Evolutionary conservation across 30 jellyfish, hydroid and myxozoan genomes (phyloP).

Genomic region (Aurelia sp.): DNA sequence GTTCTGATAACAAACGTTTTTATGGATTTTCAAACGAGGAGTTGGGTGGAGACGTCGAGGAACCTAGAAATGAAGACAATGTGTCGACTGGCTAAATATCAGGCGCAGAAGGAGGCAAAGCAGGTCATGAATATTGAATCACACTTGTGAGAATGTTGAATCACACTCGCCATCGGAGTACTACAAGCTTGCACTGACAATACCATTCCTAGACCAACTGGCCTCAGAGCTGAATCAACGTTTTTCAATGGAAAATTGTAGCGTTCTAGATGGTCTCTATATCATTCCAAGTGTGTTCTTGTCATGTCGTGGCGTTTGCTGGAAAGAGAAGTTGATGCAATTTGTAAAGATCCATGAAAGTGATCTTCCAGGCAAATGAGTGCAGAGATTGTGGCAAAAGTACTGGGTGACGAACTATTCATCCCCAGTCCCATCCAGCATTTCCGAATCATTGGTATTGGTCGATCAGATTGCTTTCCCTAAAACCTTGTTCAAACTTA

Average conservation of each 20-base stretch:
- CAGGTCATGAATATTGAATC: too few relatives aligned
- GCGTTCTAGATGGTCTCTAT: background rate
- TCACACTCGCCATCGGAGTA: conserved; percentile 4
- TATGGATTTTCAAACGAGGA: too few relatives aligned
- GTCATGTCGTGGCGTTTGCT: conserved; percentile 6
- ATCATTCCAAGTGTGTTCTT: conserved; percentile 16
- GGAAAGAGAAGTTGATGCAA: conserved; percentile 26
- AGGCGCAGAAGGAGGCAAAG: too few relatives aligned
- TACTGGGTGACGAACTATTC: too few relatives aligned
- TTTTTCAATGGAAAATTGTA: background rate
- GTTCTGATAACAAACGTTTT: too few relatives aligned
- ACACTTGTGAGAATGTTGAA: background rate
- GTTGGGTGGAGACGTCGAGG: too few relatives aligned
- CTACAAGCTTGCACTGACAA: conserved; percentile 5
- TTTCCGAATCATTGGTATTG: conserved; percentile 6
- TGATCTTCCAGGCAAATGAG: background rate
- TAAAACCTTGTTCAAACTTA: too few relatives aligned
- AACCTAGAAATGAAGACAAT: too few relatives aligned
- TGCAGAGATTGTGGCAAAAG: too few relatives aligned
- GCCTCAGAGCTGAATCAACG: conserved; percentile 11
- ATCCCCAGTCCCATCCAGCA: background rate
- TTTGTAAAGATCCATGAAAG: background rate
- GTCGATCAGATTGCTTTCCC: conserved; percentile 20
- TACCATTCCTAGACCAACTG: conserved; percentile 1
- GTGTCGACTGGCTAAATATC: too few relatives aligned